A percentile compares a stretch with the other conserved stretches of the same genome.
phyloP scores from a whole-genome alignment of 2,113 vertebrate genomes.

The Amblyopsis rosae region DNA sequence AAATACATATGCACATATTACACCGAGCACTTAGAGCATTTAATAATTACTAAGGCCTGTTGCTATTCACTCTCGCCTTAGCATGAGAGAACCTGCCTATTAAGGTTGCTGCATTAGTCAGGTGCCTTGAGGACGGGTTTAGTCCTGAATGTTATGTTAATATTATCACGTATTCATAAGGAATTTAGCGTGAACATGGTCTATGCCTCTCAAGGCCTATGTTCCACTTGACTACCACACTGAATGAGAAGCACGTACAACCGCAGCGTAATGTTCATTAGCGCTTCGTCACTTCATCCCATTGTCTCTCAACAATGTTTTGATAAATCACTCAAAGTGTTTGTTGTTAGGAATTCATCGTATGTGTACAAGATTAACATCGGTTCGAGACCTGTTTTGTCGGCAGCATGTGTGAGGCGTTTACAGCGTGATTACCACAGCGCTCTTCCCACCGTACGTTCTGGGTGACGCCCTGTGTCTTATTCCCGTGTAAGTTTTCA shows the following conservation, averaged over 20 bases:
- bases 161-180: constrained; percentile 71
- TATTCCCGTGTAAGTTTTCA: constrained; percentile 46
- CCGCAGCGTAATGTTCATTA: not conserved
- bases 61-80: constrained; percentile 44
- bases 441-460: no score
- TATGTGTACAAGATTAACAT: not conserved
- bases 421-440: no score
- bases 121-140: constrained; percentile 59
- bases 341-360: not conserved
- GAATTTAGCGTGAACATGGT: constrained; percentile 67
- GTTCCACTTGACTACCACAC: constrained; percentile 50
- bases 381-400: not conserved
- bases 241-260: no score
- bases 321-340: not conserved
- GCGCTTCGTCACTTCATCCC: not conserved
- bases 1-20: constrained; percentile 76
- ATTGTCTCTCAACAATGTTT: not conserved
- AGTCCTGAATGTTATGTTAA: constrained; percentile 65
- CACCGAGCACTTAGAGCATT: constrained; percentile 76
- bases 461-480: no score
- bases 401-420: no score
- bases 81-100: constrained; percentile 69
- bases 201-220: constrained; percentile 37
- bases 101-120: constrained; percentile 66
- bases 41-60: constrained; percentile 76